These are phyloP conservation scores for Leucoraja ocellata DNA, from an alignment of 2,797 vertebrate species.

Conservation along the genomic window DNA sequence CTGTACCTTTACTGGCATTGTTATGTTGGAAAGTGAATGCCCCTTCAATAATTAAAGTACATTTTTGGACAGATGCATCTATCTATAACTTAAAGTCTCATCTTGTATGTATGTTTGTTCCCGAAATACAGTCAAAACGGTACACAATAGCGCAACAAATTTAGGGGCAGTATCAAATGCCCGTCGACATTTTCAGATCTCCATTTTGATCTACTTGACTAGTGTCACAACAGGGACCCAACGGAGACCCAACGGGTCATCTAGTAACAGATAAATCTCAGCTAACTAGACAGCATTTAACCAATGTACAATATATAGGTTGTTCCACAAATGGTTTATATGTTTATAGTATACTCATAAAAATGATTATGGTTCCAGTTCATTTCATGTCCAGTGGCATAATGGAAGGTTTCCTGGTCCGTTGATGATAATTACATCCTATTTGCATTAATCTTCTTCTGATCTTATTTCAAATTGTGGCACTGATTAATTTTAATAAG, in stretches of 20 bases:
- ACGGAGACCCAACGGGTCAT: too few species aligned
- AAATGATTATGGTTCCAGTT: background rate
- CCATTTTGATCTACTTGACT: too few species aligned
- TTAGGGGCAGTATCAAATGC: too few species aligned
- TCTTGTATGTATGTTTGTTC: too few species aligned
- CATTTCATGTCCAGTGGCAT: constrained; percentile 33
- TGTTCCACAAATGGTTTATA: background rate
- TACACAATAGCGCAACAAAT: too few species aligned
- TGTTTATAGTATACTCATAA: background rate
- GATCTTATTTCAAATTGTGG: constrained; percentile 12
- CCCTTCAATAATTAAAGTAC: background rate
- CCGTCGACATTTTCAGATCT: too few species aligned
- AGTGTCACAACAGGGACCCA: too few species aligned
- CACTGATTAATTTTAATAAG: constrained; percentile 38
- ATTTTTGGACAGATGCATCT: background rate
- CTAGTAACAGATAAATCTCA: background rate
- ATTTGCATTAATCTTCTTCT: constrained; percentile 37
- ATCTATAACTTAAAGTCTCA: too few species aligned
- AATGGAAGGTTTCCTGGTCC: background rate
- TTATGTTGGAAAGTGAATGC: background rate
- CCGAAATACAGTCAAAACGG: too few species aligned
- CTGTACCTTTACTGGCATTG: background rate
- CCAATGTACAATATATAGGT: background rate
- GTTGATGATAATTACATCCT: constrained; percentile 35
- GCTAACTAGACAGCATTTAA: background rate